Evolutionary conservation across 64 coral and sea anemone genomes (phyloP), one percentile per base, ranked within the genome.

Genomic region (Exaiptasia diaphana): DNA sequence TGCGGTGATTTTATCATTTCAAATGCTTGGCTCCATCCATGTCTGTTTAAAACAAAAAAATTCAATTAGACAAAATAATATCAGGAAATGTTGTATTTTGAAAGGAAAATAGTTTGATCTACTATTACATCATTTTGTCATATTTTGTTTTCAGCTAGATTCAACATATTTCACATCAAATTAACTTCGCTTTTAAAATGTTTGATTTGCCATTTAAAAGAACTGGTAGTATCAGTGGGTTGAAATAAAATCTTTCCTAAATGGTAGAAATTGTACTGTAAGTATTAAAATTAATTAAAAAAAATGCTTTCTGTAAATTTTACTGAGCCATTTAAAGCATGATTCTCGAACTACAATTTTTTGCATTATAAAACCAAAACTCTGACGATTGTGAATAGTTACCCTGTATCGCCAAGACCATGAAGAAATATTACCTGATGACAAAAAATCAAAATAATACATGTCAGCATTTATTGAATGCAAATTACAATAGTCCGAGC

Each of bases 321-420:
- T 42, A 68, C 25, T 30, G 34, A 7, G 9, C 25, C 64, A 68
- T 4, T 20, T 38, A 31, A 17, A 25, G 64, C 20, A 68, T 35
- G 34, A 38, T 1, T 38, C 3, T 38, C 0, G n/a, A 52, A 52
- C 10, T 52, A 12, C 49, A n/a, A 52, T 12, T 12, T n/a, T 52
- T 12, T 52, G 10, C 49, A 10, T 52, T 52, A 52, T 52, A 52
- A 52, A 12, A 12, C 10, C 49, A 52, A 52, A 52, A 52, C 49
- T 12, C 49, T 12, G 10, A 12, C n/a, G 49, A 23, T 11, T 29
- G 27, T 21, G 14, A 2, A 22, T 34, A 73, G 71, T 85, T 75
- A 97, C 88, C 93, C 93, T 37, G 83, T 91, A 68, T 97, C 93
- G 72, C 93, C 93, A 82, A 97, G 80, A 72, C 93, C 93, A 88